Percentiles rank a stretch among this genome's conserved stretches.
phyloP scores from a whole-genome alignment of 2,113 vertebrate genomes.

The Crocuta crocuta region DNA sequence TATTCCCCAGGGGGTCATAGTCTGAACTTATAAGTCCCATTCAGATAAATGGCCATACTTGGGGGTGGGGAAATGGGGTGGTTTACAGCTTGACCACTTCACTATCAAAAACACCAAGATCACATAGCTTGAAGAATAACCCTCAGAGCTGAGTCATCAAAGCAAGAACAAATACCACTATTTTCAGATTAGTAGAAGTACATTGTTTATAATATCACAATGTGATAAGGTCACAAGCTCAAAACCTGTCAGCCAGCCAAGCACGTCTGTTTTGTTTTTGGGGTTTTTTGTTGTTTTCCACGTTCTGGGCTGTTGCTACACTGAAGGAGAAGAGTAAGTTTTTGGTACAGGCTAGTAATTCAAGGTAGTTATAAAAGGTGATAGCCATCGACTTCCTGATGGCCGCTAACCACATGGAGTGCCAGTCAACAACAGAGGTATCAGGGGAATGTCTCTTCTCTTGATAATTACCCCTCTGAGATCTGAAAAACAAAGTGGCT shows the following conservation, averaged over 20 bases:
- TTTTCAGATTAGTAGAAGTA: background rate
- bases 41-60: slow-evolving; percentile 58
- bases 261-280: background rate
- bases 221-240: background rate
- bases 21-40: slow-evolving; percentile 58
- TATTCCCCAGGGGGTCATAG: slow-evolving; percentile 22
- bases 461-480: background rate
- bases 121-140: slow-evolving; percentile 40
- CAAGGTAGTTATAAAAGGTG: background rate
- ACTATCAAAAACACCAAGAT: background rate
- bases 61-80: background rate
- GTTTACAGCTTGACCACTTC: slow-evolving; percentile 31
- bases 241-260: background rate
- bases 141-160: background rate
- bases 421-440: background rate
- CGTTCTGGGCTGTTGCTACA: background rate
- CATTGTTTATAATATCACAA: background rate
- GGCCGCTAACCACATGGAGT: background rate
- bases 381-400: background rate
- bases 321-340: background rate
- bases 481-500: background rate
- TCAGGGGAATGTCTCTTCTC: background rate
- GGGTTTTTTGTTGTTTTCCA: background rate
- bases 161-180: background rate
- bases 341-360: background rate